A percentile compares a stretch with the other conserved stretches of the same genome.
Evolutionary conservation across 2,113 vertebrate species (phyloP).

Genomic region (Heloderma charlesbogerti): DNA sequence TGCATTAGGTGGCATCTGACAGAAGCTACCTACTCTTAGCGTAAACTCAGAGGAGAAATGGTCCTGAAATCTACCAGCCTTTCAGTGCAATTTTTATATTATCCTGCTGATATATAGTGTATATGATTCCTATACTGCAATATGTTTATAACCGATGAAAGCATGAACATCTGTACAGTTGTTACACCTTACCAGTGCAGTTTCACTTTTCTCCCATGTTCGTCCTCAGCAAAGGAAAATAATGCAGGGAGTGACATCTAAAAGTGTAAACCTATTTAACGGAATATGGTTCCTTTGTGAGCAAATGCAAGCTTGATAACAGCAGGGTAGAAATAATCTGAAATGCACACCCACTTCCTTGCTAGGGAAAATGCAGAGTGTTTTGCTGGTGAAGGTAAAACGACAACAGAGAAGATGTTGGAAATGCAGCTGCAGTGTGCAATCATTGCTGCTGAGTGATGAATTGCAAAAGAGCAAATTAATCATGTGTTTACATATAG

Average conservation of each 20-base stretch:
- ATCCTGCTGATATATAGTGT: neutral
- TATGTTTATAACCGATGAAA: neutral
- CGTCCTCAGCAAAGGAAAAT: neutral
- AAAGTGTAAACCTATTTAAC: neutral
- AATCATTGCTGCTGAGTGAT: neutral
- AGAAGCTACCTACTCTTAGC: neutral
- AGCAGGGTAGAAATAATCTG: neutral
- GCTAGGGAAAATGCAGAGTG: neutral
- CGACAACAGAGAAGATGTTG: accelerated
- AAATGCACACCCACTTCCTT: neutral
- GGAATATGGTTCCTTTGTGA: neutral
- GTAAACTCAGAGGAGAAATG: neutral
- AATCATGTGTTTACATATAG: accelerated
- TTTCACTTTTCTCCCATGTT: neutral
- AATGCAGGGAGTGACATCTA: neutral
- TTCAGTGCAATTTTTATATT: neutral
- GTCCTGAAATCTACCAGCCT: neutral
- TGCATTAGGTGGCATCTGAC: neutral
- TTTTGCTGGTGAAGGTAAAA: neutral
- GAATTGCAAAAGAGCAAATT: neutral
- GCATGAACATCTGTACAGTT: neutral
- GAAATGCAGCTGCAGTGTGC: neutral
- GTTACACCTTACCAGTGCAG: neutral
- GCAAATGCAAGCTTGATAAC: neutral
- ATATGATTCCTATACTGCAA: neutral